Evolutionary conservation across 2,113 vertebrate genomes (phyloP), one percentile per base, ranked within the genome.

Genomic region (Halcyon senegalensis): DNA sequence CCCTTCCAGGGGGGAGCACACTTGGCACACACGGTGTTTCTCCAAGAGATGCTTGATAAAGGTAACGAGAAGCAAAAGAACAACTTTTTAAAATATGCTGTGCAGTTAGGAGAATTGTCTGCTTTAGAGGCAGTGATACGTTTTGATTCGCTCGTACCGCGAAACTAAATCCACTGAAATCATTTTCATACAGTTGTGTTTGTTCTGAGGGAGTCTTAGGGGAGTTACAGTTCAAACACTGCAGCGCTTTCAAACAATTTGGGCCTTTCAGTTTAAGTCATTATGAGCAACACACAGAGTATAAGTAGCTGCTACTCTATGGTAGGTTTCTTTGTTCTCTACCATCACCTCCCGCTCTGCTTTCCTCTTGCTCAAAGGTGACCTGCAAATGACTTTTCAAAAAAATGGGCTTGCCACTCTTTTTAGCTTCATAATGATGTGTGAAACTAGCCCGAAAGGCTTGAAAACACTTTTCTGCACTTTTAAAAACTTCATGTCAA

Each of bases 381-480:
- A 97, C 94, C 96, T 96, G 95, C 94, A 95, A 96, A 97, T 90
- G 95, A 66, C 78, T 94, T 78, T 66, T 84, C 23, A 0, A 17
- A 60, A 56, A 93, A 66, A 46, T 16, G 92, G 76, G 51, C 78
- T 92, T 93, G 70, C 73, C 55, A 10, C 50, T 91, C 82, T 72
- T 74, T 62, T 83, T 51, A 83, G 82, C 63, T 97, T 48, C 31
- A 44, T 96, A 88, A 95, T 89, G 74, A 96, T 94, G 87, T 96
- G 90, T 94, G 93, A 91, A 95, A 94, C 88, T 85, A 95, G 92
- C 96, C 96, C 85, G n/a, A 96, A 95, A 96, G 93, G 94, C 96
- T 95, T 85, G 78, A 90, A 95, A 96, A 80, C n/a, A 31, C 67
- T 93, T 93, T 24, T 28, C 89, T 93, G 60, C 66, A 53, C 89